These are phyloP conservation scores for Drosophila equinoxialis DNA, from an alignment of 1,140 invertebrate genomes.

Conservation along the genomic window DNA sequence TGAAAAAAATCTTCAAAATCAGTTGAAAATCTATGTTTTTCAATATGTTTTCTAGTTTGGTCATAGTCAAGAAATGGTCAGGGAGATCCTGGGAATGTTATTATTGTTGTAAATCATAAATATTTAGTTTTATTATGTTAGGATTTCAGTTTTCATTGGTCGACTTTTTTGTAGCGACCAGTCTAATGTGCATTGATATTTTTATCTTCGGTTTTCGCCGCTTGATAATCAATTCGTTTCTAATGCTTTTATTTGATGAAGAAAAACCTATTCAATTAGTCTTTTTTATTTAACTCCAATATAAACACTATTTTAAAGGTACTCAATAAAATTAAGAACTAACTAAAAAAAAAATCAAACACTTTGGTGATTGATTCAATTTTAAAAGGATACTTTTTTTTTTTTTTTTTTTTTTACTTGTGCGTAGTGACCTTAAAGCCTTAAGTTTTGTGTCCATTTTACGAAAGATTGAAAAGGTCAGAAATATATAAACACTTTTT, in stretches of 20 bases:
- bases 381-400: slow-evolving; percentile 5
- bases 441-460: not conserved
- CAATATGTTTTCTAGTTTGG: too few relatives aligned
- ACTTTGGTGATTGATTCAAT: slow-evolving; percentile 2
- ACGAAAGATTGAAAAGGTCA: not conserved
- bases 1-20: too few relatives aligned
- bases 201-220: slow-evolving; percentile 10
- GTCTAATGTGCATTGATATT: slow-evolving; percentile 7
- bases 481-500: not conserved
- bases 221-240: slow-evolving; percentile 19
- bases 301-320: slow-evolving; percentile 77
- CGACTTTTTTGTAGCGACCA: not conserved
- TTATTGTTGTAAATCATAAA: not conserved
- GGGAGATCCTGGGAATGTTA: too few relatives aligned
- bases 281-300: slow-evolving; percentile 74
- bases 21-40: too few relatives aligned
- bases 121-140: not conserved
- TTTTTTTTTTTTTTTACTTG: not conserved
- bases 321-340: slow-evolving; percentile 32
- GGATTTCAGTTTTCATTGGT: not conserved
- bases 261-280: slow-evolving; percentile 57
- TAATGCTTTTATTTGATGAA: slow-evolving; percentile 48
- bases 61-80: too few relatives aligned
- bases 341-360: not conserved
- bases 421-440: not conserved